Evolutionary conservation across 2,888 invertebrate species (phyloP), one percentile per base, ranked within the genome.

Genomic region (Pollenia griseotomentosa): DNA sequence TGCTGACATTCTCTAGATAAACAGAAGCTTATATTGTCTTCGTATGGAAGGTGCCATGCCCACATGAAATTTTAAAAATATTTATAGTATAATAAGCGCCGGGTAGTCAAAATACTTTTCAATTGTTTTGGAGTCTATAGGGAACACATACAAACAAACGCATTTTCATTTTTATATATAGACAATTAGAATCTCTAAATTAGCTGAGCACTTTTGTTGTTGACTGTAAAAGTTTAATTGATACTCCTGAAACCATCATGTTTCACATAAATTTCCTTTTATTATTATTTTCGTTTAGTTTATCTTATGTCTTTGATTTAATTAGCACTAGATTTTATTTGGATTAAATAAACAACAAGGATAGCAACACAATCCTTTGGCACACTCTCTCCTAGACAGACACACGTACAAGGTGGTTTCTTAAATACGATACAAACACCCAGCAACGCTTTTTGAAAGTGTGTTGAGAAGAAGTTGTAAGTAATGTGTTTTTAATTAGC

Each of bases 401-500:
- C 23, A 63, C 42, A 66, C 63, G 48, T 75, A 51, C 7, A 48
- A 75, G 19, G 16, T 42, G 16, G 2, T 14, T 73, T 70, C n/a
- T 16, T 16, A 14, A 51, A 53, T 40, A 23, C 11, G 0, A n/a
- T 10, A 40, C 12, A 46, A 6, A 73, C 33, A 19, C 10, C 0
- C 5, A 23, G 23, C 9, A 3, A 68, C 16, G 33, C 16, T 11
- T 70, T 19, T 1, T 51, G 59, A n/a, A n/a, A 33, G 23, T 51
- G n/a, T 70, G 59, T 23, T 68, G 19, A 48, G 33, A 33, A 33
- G 33, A 61, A 51, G 33, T 71, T 40, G 89, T 89, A 91, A 90
- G 90, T 91, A 90, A 63, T 78, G 46, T 79, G 12, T 48, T 68
- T 74, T 82, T 85, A 82, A 85, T 85, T 82, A 85, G n/a, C 19